A percentile compares a stretch with the other conserved stretches of the same genome.
phyloP scores from a whole-genome alignment of 2,113 vertebrate genomes.

The Etia nguti region DNA sequence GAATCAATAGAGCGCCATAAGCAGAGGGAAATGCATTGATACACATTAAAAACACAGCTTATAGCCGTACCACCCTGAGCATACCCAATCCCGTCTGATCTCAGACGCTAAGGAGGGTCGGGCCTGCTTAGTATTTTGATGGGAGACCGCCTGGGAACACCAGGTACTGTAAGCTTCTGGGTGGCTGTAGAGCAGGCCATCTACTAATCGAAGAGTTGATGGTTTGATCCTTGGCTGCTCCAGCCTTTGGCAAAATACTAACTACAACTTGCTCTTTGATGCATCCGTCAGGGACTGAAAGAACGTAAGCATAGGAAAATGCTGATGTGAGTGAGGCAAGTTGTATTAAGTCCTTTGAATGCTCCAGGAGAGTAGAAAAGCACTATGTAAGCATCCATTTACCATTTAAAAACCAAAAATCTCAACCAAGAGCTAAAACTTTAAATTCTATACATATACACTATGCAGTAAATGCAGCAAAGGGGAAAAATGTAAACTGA shows the following conservation, averaged over 20 bases:
- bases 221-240: background rate
- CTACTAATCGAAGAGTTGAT: background rate
- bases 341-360: background rate
- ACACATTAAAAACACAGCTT: background rate
- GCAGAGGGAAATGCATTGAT: background rate
- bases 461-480: background rate
- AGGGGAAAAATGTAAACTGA: background rate
- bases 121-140: background rate
- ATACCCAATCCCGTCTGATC: background rate
- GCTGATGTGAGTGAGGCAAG: background rate
- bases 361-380: background rate
- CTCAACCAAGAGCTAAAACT: background rate
- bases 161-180: background rate
- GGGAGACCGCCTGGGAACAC: background rate
- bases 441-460: background rate
- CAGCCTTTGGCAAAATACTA: background rate
- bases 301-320: background rate
- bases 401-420: background rate
- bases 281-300: background rate
- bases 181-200: background rate
- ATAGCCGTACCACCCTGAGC: background rate
- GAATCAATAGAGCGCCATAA: background rate
- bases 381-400: background rate
- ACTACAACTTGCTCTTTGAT: background rate
- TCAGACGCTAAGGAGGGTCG: background rate